Percentiles rank a stretch among this genome's conserved stretches.
Evolutionary conservation across 2,797 vertebrate genomes (phyloP).

Genomic region (Coregonus sp.): DNA sequence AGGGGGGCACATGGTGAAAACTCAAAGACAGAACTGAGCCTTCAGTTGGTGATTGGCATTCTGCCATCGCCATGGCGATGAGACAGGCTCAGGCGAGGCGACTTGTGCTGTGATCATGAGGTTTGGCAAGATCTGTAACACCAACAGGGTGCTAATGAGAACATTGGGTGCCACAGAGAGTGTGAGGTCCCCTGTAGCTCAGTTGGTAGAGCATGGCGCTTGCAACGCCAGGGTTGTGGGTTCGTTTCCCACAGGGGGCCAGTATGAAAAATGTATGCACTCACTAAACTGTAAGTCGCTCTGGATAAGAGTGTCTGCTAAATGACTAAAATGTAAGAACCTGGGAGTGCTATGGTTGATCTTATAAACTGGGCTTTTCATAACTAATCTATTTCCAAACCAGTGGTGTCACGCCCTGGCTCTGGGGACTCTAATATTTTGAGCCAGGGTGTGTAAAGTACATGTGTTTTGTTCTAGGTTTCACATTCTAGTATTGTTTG

Average conservation of each 20-base stretch:
- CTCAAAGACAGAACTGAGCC: conserved; percentile 22
- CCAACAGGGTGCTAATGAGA: conserved; percentile 9
- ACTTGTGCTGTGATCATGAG: not conserved
- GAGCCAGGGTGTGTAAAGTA: no score
- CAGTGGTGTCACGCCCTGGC: no score
- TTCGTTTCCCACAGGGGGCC: no score
- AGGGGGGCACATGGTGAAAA: conserved; percentile 15
- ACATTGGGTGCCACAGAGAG: conserved; percentile 15
- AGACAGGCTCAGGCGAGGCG: not conserved
- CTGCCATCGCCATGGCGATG: conserved; percentile 2
- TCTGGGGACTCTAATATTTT: no score
- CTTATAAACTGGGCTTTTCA: conserved; percentile 13
- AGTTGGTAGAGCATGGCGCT: no score
- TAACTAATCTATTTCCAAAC: no score
- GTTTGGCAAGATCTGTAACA: not conserved
- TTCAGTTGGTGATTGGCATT: conserved; percentile 21
- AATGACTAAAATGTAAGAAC: not conserved
- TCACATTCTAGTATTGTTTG: no score
- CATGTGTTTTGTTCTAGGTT: no score
- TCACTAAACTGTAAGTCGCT: no score
- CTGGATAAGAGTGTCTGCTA: no score
- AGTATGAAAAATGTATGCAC: no score
- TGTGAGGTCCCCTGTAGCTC: not conserved
- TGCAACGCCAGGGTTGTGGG: no score
- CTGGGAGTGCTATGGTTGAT: conserved; percentile 8